Evolutionary conservation across 1,140 invertebrate genomes (phyloP), one percentile per base, ranked within the genome.

Genomic region (Charaxes varanes): DNA sequence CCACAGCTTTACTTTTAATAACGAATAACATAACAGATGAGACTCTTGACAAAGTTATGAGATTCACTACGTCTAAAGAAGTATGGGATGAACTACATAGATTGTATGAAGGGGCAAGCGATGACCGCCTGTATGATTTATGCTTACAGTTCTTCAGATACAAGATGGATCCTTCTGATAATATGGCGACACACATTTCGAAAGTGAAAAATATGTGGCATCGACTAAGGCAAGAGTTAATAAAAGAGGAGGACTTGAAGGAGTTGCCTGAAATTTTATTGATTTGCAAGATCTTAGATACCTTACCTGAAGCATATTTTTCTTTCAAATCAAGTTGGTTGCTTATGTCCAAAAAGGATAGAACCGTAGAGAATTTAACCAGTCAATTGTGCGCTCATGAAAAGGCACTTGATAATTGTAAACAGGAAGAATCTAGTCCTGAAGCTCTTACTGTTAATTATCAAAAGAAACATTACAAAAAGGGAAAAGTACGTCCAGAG

Each of bases 291-390:
- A 42, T 42, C 4, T 27, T 42, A 4, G 30, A 26, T 16, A 42
- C 30, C 7, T 18, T 42, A 11, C 40, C 40, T 3, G 15, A 24
- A 27, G 14, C 14, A 26, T 42, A 42, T 21, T 33, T 34, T 15
- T 18, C 31, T 2, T 42, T 42, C 10, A 42, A 42, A 10, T 42
- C 40, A 7, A 27, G 11, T 32, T 32, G 22, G 31, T 23, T n/a
- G n/a, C n/a, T n/a, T n/a, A n/a, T n/a, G n/a, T n/a, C 40, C 8
- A 42, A 42, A 15, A 42, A 33, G 6, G 40, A 41, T 6, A 24
- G 21, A 10, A 41, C 40, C 3, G 17, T 32, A 22, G 38, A 41
- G 3, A 40, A 40, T 30, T 23, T 40, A 19, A 34, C 32, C 17
- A 12, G 10, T 21, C 32, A 34, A 10, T 17, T 34, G 6, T 21